Evolutionary conservation across 1,140 invertebrate species (phyloP).

Genomic region (Melipona quadrifasciata): DNA sequence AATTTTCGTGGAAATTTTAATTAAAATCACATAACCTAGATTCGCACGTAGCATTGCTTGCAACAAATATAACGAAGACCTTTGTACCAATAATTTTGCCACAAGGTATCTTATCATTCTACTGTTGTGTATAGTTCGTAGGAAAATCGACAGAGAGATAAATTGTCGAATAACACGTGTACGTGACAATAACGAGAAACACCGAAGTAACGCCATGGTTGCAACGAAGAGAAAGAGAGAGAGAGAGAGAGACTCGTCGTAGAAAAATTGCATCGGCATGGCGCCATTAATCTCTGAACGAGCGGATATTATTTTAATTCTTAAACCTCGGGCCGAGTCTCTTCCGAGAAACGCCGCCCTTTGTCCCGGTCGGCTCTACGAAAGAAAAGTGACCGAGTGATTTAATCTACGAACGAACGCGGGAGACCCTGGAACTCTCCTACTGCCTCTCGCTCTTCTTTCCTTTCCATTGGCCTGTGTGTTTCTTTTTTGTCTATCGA

Average conservation of each 20-base stretch:
- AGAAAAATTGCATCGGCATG: slow-evolving; percentile 73
- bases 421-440: slow-evolving; percentile 54
- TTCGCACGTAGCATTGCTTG: too few relatives aligned
- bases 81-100: too few relatives aligned
- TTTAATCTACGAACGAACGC: slow-evolving; percentile 71
- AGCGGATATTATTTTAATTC: slow-evolving; percentile 79
- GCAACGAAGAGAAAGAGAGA: not conserved
- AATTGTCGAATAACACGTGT: not conserved
- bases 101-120: too few relatives aligned
- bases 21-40: too few relatives aligned
- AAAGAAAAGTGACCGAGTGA: slow-evolving; percentile 77
- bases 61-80: too few relatives aligned
- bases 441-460: slow-evolving; percentile 51
- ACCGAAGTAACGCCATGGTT: not conserved
- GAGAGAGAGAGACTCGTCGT: slow-evolving; percentile 36
- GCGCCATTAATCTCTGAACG: slow-evolving; percentile 78
- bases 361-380: slow-evolving; percentile 73
- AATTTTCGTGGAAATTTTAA: too few relatives aligned
- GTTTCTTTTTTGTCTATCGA: slow-evolving; percentile 60
- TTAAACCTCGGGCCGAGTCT: slow-evolving; percentile 66
- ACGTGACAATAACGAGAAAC: not conserved
- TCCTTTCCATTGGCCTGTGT: slow-evolving; percentile 41
- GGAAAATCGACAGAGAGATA: not conserved
- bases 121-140: too few relatives aligned
- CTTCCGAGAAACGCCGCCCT: slow-evolving; percentile 75